phyloP scores from a whole-genome alignment of 1,140 invertebrate species.

The Drosophila jambulina region DNA sequence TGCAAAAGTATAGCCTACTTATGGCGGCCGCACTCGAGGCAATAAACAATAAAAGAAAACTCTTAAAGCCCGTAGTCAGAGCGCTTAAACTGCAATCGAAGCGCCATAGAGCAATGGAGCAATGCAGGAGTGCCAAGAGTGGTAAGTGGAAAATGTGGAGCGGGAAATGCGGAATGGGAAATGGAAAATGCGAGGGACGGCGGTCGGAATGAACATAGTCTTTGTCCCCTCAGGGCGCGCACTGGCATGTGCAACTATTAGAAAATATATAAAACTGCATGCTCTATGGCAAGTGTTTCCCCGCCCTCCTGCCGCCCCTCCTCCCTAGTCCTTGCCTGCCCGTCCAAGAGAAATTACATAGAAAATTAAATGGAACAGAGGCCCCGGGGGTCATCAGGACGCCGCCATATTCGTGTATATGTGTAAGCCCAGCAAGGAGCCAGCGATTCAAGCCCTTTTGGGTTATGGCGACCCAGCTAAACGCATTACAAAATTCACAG shows the following conservation, averaged over 20 bases:
- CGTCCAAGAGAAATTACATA: slow-evolving; percentile 45
- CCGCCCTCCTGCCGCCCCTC: not conserved
- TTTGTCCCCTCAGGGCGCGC: slow-evolving; percentile 30
- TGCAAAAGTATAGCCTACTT: slow-evolving; percentile 50
- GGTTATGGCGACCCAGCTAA: slow-evolving; percentile 13
- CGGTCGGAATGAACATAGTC: slow-evolving; percentile 4
- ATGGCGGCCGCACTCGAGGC: slow-evolving; percentile 48
- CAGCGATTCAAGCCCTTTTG: not conserved
- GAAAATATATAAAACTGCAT: slow-evolving; percentile 44
- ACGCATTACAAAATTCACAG: slow-evolving; percentile 22
- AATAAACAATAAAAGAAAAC: slow-evolving; percentile 66
- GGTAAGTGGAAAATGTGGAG: slow-evolving; percentile 5
- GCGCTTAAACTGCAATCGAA: slow-evolving; percentile 62
- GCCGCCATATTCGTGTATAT: not conserved
- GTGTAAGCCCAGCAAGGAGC: not conserved
- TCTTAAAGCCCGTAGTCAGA: slow-evolving; percentile 46
- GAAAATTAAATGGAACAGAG: slow-evolving; percentile 52
- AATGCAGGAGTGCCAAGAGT: not conserved
- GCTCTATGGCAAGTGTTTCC: slow-evolving; percentile 14
- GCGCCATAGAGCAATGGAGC: slow-evolving; percentile 29
- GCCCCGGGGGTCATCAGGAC: slow-evolving; percentile 11
- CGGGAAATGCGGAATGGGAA: not conserved
- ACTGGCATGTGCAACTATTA: slow-evolving; percentile 65
- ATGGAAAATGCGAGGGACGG: slow-evolving; percentile 2
- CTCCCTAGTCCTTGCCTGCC: not conserved